These are phyloP conservation scores for Heliconius sara DNA, from an alignment of 2,888 invertebrate species.

Conservation along the genomic window DNA sequence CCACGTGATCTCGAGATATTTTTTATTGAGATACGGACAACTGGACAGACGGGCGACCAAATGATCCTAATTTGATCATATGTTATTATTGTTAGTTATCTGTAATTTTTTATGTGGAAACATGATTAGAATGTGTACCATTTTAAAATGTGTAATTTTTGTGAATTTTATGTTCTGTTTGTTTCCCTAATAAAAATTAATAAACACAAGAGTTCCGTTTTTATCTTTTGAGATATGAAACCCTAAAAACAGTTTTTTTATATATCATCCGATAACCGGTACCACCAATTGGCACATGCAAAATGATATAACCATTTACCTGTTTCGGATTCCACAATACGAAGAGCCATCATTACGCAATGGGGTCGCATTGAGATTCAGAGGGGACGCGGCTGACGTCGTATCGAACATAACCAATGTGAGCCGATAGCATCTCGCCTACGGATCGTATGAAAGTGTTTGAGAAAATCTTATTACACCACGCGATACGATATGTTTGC, in stretches of 20 bases:
- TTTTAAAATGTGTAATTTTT: too few relatives aligned
- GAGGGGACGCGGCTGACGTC: constrained; percentile 52
- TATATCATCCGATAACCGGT: constrained; percentile 47
- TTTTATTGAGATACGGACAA: too few relatives aligned
- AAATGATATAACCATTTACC: constrained; percentile 54
- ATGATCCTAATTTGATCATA: too few relatives aligned
- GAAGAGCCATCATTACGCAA: constrained; percentile 56
- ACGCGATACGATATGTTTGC: constrained; percentile 32
- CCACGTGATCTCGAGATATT: too few relatives aligned
- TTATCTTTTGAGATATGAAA: too few relatives aligned
- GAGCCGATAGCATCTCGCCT: constrained; percentile 66
- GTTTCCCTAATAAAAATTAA: too few relatives aligned
- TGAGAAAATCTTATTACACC: constrained; percentile 41
- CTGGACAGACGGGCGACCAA: too few relatives aligned
- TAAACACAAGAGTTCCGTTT: too few relatives aligned
- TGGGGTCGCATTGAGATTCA: constrained; percentile 60
- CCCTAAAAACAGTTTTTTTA: neutral
- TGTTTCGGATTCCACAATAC: constrained; percentile 58
- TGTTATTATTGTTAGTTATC: too few relatives aligned
- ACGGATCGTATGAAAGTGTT: constrained; percentile 64
- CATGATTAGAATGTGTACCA: too few relatives aligned
- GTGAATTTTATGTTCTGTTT: too few relatives aligned
- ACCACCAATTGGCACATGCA: constrained; percentile 48
- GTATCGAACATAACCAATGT: constrained; percentile 57
- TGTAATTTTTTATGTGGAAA: too few relatives aligned